A percentile compares a stretch with the other conserved stretches of the same genome.
These are phyloP conservation scores for Aproaerema taeniolella DNA, from an alignment of 2,888 invertebrate species.

Conservation along the genomic window DNA sequence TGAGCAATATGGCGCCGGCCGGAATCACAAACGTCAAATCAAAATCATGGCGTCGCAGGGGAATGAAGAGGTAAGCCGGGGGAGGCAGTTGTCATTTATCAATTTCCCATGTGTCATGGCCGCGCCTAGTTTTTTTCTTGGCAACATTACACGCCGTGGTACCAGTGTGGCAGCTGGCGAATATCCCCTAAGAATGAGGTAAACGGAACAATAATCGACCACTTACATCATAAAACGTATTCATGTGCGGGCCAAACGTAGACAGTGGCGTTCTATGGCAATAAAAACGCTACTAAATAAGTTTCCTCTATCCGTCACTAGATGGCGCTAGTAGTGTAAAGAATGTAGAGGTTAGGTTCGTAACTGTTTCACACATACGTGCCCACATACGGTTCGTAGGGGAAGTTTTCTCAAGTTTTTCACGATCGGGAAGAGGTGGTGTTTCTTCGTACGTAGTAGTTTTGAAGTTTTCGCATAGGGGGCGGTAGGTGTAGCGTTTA, in stretches of 20 bases:
- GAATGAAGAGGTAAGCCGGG: too few relatives aligned
- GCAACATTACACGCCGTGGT: too few relatives aligned
- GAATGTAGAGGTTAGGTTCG: too few relatives aligned
- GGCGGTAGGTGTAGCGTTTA: constrained; percentile 44
- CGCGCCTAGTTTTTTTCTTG: too few relatives aligned
- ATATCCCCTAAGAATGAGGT: too few relatives aligned
- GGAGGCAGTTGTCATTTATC: too few relatives aligned
- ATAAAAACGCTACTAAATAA: constrained; percentile 30
- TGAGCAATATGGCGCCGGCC: too few relatives aligned
- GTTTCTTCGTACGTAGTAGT: constrained; percentile 58
- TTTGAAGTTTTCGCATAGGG: constrained; percentile 55
- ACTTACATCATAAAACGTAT: constrained; percentile 3
- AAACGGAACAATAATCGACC: constrained; percentile 1
- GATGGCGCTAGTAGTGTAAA: constrained; percentile 47
- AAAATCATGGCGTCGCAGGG: too few relatives aligned
- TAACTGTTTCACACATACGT: constrained; percentile 11
- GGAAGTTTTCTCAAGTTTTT: constrained; percentile 62
- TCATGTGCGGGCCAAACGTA: background rate
- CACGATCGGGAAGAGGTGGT: constrained; percentile 40
- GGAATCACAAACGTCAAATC: too few relatives aligned
- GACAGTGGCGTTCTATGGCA: constrained; percentile 1
- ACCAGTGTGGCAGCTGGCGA: too few relatives aligned
- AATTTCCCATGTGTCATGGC: too few relatives aligned
- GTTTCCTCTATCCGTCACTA: constrained; percentile 50
- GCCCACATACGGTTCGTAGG: constrained; percentile 38